Base-by-base conservation (phyloP, 1,140 invertebrate genomes). In the Atta texana region DNA sequence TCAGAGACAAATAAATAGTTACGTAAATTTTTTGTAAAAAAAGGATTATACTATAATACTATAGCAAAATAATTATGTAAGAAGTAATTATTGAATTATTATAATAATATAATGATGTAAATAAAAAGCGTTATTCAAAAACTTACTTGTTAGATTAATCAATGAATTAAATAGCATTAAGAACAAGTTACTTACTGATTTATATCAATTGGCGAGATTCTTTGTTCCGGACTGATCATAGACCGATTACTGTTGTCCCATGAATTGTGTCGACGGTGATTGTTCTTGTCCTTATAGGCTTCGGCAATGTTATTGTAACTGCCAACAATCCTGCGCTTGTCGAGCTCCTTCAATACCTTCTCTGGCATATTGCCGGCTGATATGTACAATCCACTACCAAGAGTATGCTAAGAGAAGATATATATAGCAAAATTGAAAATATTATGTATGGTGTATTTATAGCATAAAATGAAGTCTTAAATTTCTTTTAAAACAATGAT, bases 321-420 rank as follows among this genome's bases (percentile, higher is more conserved):
- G 6, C 94, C 95, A 7, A 96, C 96, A 86, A 97, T 96, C 74
- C 96, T 93, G 71, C 96, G 88, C 90, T 96, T 96, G 76, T 96
- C 96, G 51, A 97, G 89, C 92, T 97, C 96, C 87, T 96, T 96
- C 85, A 95, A 94, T 51, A 97, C 95, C 21, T 96, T 95, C 57
- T 96, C 95, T 2, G 96, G 96, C 76, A 97, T 94, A 63, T 89
- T 90, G 12, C 86, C 82, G 18, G 86, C 85, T 8, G 85, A 90
- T 82, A 72, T 92, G 24, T 78, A 89, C 8, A 85, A 4, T 69
- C 80, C 86, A 4, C 51, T 72, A 12, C 61, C 61, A 31, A 80
- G 74, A 53, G 77, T 57, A 66, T 81, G 75, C 89, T 90, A 21
- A 1, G 69, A 84, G 39, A 80, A 68, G 63, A 39, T 84, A 28